These are phyloP conservation scores for Pycnonotus jocosus DNA, from an alignment of 2,113 vertebrate species.

Conservation along the genomic window DNA sequence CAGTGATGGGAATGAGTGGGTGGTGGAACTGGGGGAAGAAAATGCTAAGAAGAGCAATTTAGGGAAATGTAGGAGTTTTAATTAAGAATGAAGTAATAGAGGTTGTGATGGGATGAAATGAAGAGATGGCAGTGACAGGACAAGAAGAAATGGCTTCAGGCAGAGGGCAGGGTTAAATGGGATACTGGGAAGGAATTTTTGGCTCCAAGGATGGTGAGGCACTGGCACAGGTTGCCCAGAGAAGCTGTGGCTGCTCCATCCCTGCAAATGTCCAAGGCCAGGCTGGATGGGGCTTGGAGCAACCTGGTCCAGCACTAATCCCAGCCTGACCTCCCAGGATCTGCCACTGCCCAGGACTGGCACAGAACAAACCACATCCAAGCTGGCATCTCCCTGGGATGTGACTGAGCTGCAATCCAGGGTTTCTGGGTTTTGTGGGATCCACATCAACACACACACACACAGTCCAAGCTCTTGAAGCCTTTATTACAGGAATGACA, in stretches of 20 bases:
- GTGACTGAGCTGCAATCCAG: background rate
- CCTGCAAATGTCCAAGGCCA: background rate
- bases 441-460: background rate
- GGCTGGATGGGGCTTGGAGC: background rate
- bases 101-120: background rate
- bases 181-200: background rate
- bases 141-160: background rate
- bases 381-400: background rate
- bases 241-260: background rate
- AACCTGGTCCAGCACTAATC: background rate
- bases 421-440: background rate
- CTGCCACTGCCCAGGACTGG: background rate
- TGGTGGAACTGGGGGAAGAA: fast-evolving
- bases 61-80: background rate
- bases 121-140: background rate
- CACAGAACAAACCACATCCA: background rate
- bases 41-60: background rate
- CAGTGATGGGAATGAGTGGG: background rate
- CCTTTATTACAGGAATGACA: slow-evolving; percentile 11
- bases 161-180: background rate
- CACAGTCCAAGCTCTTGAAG: background rate
- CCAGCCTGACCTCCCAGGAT: background rate
- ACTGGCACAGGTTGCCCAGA: background rate
- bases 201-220: background rate
- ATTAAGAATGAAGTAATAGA: background rate